phyloP scores from a whole-genome alignment of 2,113 vertebrate species.

The Raja brachyura region DNA sequence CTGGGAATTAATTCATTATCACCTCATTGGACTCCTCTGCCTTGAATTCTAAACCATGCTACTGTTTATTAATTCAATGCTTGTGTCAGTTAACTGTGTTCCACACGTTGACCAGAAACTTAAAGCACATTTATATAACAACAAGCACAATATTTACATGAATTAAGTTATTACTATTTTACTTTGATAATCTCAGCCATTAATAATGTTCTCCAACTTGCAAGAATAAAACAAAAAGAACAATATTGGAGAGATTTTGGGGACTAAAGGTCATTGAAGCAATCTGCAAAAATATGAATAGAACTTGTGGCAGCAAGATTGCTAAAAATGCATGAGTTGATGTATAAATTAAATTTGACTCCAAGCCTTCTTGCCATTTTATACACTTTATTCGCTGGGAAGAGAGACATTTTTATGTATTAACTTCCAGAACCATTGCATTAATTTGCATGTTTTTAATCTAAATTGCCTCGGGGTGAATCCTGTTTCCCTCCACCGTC shows the following conservation, averaged over 20 bases:
- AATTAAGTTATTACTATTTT: not conserved
- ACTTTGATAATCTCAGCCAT: not conserved
- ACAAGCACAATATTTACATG: not conserved
- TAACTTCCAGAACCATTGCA: conserved; percentile 19
- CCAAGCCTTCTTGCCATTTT: not conserved
- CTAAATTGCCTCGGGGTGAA: conserved; percentile 22
- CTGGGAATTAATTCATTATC: not conserved
- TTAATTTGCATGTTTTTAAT: conserved; percentile 35
- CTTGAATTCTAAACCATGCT: not conserved
- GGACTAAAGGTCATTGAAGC: not conserved
- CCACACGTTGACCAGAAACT: not conserved
- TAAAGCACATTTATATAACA: not conserved
- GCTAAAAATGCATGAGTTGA: not conserved
- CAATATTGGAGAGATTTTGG: not conserved
- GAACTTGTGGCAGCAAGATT: not conserved
- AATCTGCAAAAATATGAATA: not conserved
- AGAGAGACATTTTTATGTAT: not conserved
- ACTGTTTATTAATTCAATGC: not conserved
- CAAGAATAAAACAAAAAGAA: not conserved
- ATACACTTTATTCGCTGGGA: not conserved
- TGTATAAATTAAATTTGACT: conserved; percentile 30
- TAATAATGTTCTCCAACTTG: not conserved
- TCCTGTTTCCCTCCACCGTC: not conserved
- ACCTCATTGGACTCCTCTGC: not conserved
- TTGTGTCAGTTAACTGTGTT: not conserved